Evolutionary conservation across 2,797 vertebrate species (phyloP).

Genomic region (Gymnothorax javanicus): DNA sequence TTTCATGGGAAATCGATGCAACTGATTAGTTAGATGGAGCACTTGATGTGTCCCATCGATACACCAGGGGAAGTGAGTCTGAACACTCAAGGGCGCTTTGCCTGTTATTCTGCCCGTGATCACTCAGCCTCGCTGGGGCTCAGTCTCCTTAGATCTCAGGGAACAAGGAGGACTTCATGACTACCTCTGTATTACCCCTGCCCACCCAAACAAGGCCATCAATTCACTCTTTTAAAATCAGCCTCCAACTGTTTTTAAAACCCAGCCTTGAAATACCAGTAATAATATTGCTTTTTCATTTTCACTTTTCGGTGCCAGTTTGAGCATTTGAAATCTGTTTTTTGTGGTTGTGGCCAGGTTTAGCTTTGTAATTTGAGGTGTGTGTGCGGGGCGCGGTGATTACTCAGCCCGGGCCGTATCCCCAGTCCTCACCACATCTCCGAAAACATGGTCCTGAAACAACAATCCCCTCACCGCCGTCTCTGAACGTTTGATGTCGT

Average conservation of each 20-base stretch:
- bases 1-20: background rate
- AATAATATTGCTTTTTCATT: background rate
- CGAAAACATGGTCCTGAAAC: background rate
- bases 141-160: background rate
- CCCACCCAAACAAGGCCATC: background rate
- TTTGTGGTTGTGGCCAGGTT: background rate
- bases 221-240: background rate
- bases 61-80: background rate
- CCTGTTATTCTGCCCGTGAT: background rate
- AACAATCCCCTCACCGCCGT: background rate
- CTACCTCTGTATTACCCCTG: background rate
- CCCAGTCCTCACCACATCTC: background rate
- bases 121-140: background rate
- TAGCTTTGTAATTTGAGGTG: background rate
- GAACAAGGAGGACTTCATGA: background rate
- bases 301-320: background rate
- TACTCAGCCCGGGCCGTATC: background rate
- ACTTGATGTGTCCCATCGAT: background rate
- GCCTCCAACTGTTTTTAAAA: background rate
- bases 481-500: background rate
- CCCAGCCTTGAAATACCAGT: background rate
- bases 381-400: background rate
- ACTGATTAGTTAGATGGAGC: background rate
- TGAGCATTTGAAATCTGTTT: background rate
- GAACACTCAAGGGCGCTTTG: background rate